phyloP scores from a whole-genome alignment of 2,797 vertebrate genomes.

The Miichthys miiuy region DNA sequence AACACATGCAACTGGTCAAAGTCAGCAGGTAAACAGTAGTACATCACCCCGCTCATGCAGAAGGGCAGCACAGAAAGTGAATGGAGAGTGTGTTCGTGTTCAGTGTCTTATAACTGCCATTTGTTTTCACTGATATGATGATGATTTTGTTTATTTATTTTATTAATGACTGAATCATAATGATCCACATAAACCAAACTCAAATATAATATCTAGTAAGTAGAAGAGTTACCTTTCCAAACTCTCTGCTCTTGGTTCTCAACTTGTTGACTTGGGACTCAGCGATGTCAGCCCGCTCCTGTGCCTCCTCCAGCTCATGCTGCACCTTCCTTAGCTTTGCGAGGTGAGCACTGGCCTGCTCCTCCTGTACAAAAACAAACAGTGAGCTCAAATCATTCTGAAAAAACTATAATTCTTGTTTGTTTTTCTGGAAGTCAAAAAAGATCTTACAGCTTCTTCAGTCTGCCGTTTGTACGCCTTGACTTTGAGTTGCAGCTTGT shows the following conservation, averaged over 20 bases:
- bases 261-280: conserved; percentile 72
- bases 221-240: conserved; percentile 75
- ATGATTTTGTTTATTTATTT: too few species aligned
- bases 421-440: background rate
- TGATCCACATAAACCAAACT: background rate
- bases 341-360: conserved; percentile 54
- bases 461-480: conserved; percentile 89
- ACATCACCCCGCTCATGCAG: too few species aligned
- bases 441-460: conserved; percentile 88
- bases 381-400: background rate
- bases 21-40: background rate
- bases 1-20: background rate
- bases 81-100: too few species aligned
- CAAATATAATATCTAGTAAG: background rate
- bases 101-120: too few species aligned
- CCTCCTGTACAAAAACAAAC: conserved; percentile 49
- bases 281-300: conserved; percentile 65
- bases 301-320: conserved; percentile 71
- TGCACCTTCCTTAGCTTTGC: conserved; percentile 65
- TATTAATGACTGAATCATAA: background rate
- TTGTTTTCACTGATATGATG: too few species aligned
- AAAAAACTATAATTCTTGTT: background rate
- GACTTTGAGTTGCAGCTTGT: conserved; percentile 90
- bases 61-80: too few species aligned
- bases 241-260: conserved; percentile 70